phyloP scores from a whole-genome alignment of 2,888 invertebrate species.

The Fabriciana adippe region DNA sequence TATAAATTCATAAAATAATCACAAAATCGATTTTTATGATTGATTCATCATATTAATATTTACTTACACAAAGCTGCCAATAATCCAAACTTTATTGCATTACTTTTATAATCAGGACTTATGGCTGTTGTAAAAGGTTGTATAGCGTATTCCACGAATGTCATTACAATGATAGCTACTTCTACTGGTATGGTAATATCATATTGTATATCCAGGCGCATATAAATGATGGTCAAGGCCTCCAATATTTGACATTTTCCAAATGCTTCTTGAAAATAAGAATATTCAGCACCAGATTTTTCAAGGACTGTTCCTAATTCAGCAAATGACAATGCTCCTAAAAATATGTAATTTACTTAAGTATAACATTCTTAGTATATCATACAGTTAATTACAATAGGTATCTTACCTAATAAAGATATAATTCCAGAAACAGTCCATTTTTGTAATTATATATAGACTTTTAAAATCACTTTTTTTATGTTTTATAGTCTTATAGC shows the following conservation, averaged over 20 bases:
- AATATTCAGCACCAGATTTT: conserved; percentile 91
- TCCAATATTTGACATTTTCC: conserved; percentile 86
- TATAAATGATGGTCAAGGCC: conserved; percentile 87
- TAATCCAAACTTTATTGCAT: conserved; percentile 84
- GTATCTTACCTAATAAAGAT: conserved; percentile 85
- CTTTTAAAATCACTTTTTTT: no score
- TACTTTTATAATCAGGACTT: conserved; percentile 66
- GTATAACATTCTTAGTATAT: conserved; percentile 4
- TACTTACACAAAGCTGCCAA: conserved; percentile 84
- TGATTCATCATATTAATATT: not conserved
- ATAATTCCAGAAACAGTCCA: conserved; percentile 91
- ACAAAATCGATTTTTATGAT: not conserved
- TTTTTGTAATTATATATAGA: no score
- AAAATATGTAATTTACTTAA: conserved; percentile 36
- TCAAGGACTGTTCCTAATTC: conserved; percentile 91
- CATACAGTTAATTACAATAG: conserved; percentile 38
- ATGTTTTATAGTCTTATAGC: no score
- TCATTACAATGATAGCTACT: conserved; percentile 88
- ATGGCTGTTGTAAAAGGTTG: conserved; percentile 82
- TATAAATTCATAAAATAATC: not conserved
- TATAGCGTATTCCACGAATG: conserved; percentile 88
- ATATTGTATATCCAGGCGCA: conserved; percentile 90
- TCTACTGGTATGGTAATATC: conserved; percentile 89
- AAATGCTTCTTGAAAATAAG: conserved; percentile 89
- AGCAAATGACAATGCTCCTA: conserved; percentile 90